Evolutionary conservation across 2,113 vertebrate genomes (phyloP), one percentile per base, ranked within the genome.

Genomic region (Petaurus breviceps): DNA sequence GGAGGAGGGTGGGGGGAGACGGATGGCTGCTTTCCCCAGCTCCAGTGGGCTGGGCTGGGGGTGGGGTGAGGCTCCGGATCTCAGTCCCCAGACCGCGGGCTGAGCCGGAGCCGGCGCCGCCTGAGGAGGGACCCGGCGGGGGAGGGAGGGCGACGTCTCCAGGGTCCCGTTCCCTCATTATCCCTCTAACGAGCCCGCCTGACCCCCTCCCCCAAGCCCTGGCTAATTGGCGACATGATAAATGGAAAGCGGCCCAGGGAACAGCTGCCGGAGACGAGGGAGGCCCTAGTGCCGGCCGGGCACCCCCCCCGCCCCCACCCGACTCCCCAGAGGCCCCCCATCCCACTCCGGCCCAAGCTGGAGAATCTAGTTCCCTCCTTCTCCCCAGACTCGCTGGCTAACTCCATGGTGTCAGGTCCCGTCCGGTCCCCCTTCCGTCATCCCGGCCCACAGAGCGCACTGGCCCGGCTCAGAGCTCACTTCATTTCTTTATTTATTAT

Each of bases 381-480:
- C 68, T 77, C 68, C 37, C 14, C 14, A 77, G 68, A 43, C 68
- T 77, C 37, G 37, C 37, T 43, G 68, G 16, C 37, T 77, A 43
- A n/a, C 19, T 77, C 68, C 37, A 7, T 7, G 68, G 4, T 16
- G 68, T 43, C 68, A 43, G 16, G 37, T 77, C 68, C 68, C 68
- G 14, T 43, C 97, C 95, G 93, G 52, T 95, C 95, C 90, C 97
- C 96, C 97, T 43, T 43, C 53, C 37, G 9, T 53, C 57, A 57
- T 9, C 92, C 55, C 96, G 90, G 92, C 95, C 96, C 98, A 98
- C 97, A 98, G 97, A 98, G 98, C 97, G 97, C 98, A 98, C 98
- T 54, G 97, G 93, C 95, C 96, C 68, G 95, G 89, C 95, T 96
- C 93, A 95, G 96, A 97, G 97, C 97, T 97, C 97, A 94, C 95